phyloP scores from a whole-genome alignment of 2,797 vertebrate genomes.

The Pygocentrus nattereri region DNA sequence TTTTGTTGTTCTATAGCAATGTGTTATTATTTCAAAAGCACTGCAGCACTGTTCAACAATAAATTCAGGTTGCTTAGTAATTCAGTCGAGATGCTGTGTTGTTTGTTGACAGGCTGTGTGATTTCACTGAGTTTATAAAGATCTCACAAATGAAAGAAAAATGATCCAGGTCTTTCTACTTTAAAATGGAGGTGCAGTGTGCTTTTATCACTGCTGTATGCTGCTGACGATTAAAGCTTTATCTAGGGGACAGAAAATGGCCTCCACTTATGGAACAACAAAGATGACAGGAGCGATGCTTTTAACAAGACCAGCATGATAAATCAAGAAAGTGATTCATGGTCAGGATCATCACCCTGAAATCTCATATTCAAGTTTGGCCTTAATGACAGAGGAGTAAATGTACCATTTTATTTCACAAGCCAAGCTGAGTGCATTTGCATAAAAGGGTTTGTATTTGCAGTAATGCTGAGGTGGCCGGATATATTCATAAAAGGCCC shows the following conservation, averaged over 20 bases:
- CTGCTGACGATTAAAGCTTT: constrained; percentile 24
- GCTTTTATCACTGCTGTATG: constrained; percentile 11
- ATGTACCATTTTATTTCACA: constrained; percentile 37
- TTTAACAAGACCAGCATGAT: constrained; percentile 30
- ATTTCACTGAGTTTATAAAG: constrained; percentile 14
- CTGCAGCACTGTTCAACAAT: neutral
- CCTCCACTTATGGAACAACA: neutral
- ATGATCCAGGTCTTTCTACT: constrained; percentile 1
- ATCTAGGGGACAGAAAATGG: constrained; percentile 4
- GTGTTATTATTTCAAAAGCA: no score
- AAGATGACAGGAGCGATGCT: constrained; percentile 27
- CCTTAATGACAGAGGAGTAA: constrained; percentile 34
- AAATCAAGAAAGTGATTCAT: constrained; percentile 42
- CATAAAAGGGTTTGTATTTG: constrained; percentile 48
- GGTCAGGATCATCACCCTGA: constrained; percentile 33
- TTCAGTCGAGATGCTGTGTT: neutral
- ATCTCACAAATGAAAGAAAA: neutral
- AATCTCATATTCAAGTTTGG: constrained; percentile 37
- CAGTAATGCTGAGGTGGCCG: constrained; percentile 39
- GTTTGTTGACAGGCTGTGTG: neutral
- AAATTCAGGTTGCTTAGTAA: neutral
- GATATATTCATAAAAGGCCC: constrained; percentile 18
- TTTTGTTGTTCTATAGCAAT: no score
- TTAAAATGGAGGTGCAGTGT: constrained; percentile 2
- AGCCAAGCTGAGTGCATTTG: constrained; percentile 33